These are phyloP conservation scores for Bradypodion pumilum DNA, from an alignment of 2,797 vertebrate species.

Conservation along the genomic window DNA sequence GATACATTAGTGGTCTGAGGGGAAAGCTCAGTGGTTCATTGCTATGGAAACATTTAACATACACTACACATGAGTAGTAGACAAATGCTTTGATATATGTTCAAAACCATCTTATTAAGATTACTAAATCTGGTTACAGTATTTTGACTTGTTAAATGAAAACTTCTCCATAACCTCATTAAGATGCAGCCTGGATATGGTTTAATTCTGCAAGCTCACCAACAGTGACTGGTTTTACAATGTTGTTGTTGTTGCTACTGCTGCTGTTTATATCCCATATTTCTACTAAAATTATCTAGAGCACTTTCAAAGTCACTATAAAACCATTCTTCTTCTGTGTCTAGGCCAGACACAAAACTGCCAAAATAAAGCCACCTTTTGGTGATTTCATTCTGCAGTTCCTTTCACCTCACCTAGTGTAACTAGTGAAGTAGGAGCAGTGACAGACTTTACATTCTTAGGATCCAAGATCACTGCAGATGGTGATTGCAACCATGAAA, in stretches of 20 bases:
- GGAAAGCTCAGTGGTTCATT: background rate
- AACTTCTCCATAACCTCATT: background rate
- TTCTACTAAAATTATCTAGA: background rate
- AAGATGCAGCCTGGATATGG: background rate
- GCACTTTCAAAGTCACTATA: background rate
- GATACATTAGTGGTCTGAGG: slow-evolving; percentile 9
- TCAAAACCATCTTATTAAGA: background rate
- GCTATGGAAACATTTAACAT: slow-evolving; percentile 23
- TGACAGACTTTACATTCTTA: too few species aligned
- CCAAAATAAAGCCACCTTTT: too few species aligned
- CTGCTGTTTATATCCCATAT: background rate
- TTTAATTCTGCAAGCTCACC: background rate
- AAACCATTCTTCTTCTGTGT: too few species aligned
- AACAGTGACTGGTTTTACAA: background rate
- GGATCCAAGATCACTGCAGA: too few species aligned
- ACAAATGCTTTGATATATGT: background rate
- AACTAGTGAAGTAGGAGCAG: too few species aligned
- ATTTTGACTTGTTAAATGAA: background rate
- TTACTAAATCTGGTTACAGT: background rate
- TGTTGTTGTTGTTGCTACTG: background rate
- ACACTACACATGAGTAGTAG: slow-evolving; percentile 15
- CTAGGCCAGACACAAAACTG: too few species aligned
- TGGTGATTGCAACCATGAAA: too few species aligned
- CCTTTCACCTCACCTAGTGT: too few species aligned
- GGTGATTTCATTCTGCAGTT: too few species aligned